Conservation (phyloP, 53 echinoderm and acorn worm species). For the Hippasteria phrygiana region DNA sequence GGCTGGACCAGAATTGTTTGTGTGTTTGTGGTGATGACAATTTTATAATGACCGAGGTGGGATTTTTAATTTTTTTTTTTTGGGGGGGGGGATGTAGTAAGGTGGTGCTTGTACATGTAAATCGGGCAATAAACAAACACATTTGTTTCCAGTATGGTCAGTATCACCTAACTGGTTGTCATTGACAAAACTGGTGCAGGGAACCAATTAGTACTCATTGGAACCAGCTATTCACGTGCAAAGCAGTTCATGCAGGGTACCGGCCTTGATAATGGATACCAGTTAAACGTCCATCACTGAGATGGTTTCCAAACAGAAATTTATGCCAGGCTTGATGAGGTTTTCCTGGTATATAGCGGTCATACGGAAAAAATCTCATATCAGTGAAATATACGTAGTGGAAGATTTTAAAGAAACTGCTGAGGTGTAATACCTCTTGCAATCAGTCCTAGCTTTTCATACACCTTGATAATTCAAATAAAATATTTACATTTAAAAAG, state of each 20-base stretch:
- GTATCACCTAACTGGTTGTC: neutral
- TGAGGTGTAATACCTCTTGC: no score
- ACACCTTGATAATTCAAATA: slow-evolving; percentile 23
- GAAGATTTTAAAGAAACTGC: neutral
- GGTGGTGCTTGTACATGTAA: no score
- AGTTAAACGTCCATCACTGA: neutral
- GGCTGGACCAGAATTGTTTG: slow-evolving; percentile 35
- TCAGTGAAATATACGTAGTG: neutral
- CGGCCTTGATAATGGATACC: neutral
- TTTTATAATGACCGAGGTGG: no score
- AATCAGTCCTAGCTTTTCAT: no score
- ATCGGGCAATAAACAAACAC: neutral
- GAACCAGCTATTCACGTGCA: neutral
- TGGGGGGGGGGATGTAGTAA: no score
- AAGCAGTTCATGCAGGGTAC: slow-evolving; percentile 9
- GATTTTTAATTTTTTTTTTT: no score
- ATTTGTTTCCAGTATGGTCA: neutral
- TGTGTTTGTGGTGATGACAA: no score
- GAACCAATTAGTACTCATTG: neutral
- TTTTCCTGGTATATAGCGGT: neutral
- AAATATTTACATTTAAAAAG: neutral
- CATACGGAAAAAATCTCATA: no score
- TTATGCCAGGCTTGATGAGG: neutral
- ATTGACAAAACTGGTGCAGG: neutral
- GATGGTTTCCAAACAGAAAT: neutral